Base-by-base conservation (phyloP, 2,113 vertebrate species). In the Entosphenus tridentatus region DNA sequence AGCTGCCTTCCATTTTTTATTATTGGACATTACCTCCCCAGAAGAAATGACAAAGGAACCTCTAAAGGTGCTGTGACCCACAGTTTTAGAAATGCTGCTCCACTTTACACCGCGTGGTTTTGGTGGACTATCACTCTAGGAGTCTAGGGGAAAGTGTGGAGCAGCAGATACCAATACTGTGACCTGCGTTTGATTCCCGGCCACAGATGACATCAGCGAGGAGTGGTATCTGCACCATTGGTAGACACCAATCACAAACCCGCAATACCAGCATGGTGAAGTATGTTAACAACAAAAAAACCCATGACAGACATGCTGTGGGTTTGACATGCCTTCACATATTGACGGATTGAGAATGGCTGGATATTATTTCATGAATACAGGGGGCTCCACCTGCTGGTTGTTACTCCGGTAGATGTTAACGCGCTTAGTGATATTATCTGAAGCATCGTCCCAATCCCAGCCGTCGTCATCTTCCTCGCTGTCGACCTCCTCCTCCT, bases 371-470 rank as follows among this genome's bases (percentile, higher is more conserved):
- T 54, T 56, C 56, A 16, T 13, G 69, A 67, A 13, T 58, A 17
- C n/a, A 55, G 16, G 13, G 13, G 21, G 13, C 56, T 55, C 16
- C 12, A 88, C 87, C 84, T 88, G 86, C 12, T 79, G 72, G 72
- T 80, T 84, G 68, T 72, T 76, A 3, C 80, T 77, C 71, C 79
- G 81, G 69, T 70, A 65, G 68, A 75, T 71, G n/a, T 21, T 70
- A 73, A 71, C 81, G 70, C 72, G 59, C 57, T 81, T 84, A 0
- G 56, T 80, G 65, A 89, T 73, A 69, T 80, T 82, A 70, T 80
- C 77, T 68, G 72, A n/a, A 9, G 75, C 74, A 21, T 78, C 80
- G 72, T 80, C 78, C 83, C 84, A 87, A 69, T 83, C 83, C 85
- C 86, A 88, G 2, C 79, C 79, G 8, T 68, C 68, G 0, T 69